These are phyloP conservation scores for Dione juno DNA, from an alignment of 2,888 invertebrate genomes.

Conservation along the genomic window DNA sequence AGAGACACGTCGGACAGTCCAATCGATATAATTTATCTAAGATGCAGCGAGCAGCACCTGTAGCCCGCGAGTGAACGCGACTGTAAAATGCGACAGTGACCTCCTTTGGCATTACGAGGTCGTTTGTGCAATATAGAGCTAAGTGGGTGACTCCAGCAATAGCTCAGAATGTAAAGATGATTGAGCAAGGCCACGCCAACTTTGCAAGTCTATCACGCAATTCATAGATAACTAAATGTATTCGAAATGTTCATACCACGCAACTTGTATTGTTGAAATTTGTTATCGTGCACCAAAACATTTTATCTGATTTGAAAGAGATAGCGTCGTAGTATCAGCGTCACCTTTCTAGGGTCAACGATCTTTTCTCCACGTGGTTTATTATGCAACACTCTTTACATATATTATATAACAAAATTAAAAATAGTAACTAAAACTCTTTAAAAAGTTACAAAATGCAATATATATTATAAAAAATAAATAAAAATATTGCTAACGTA, in stretches of 20 bases:
- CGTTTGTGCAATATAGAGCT: slow-evolving; percentile 75
- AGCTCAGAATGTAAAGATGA: slow-evolving; percentile 62
- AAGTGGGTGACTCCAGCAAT: slow-evolving; percentile 69
- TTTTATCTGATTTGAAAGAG: slow-evolving; percentile 67
- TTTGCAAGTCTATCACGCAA: slow-evolving; percentile 51
- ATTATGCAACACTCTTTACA: slow-evolving; percentile 60
- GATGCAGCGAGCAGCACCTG: slow-evolving; percentile 44
- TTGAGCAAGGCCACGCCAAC: slow-evolving; percentile 66
- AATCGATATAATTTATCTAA: slow-evolving; percentile 77
- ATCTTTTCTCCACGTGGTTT: slow-evolving; percentile 69
- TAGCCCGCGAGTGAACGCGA: slow-evolving; percentile 54
- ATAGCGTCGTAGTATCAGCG: slow-evolving; percentile 69
- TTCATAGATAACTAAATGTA: slow-evolving; percentile 34
- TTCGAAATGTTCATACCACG: slow-evolving; percentile 51
- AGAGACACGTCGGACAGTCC: slow-evolving; percentile 79
- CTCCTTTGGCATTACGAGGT: slow-evolving; percentile 76
- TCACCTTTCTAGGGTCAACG: slow-evolving; percentile 69
- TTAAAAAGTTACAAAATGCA: background rate
- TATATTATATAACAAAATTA: background rate
- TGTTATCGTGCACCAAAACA: slow-evolving; percentile 63
- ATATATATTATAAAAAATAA: background rate
- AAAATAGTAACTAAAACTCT: background rate
- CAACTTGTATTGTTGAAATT: slow-evolving; percentile 53
- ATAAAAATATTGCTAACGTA: background rate
- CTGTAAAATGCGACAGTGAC: slow-evolving; percentile 77